Percentiles rank a stretch among this genome's conserved stretches.
These are phyloP conservation scores for Blomia tropicalis DNA, from an alignment of 2,888 invertebrate species.

Conservation along the genomic window DNA sequence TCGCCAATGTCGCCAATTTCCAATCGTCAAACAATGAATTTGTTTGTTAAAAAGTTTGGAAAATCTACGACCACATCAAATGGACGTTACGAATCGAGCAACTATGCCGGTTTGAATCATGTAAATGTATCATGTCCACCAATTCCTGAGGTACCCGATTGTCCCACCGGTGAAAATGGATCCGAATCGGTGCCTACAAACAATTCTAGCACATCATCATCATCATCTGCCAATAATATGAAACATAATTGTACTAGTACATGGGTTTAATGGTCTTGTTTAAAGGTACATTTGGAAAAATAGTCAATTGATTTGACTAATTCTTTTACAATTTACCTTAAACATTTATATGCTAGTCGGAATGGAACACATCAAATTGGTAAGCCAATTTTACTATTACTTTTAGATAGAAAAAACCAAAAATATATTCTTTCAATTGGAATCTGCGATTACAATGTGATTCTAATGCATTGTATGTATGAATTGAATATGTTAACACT, in stretches of 20 bases:
- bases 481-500: no score
- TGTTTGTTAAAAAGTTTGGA: slow-evolving; percentile 1
- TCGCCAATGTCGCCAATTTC: background rate
- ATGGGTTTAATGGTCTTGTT: slow-evolving; percentile 3
- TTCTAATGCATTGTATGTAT: no score
- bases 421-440: no score
- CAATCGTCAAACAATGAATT: background rate
- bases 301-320: no score
- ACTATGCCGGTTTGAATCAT: background rate
- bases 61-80: background rate
- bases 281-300: no score
- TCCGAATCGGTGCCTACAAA: background rate
- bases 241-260: slow-evolving; percentile 6
- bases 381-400: no score
- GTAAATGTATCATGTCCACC: background rate
- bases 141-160: slow-evolving; percentile 2
- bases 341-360: no score
- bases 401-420: no score
- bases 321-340: no score
- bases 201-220: background rate
- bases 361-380: no score
- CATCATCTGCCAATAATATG: background rate
- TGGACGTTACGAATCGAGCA: background rate
- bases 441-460: no score
- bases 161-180: background rate